A percentile compares a stretch with the other conserved stretches of the same genome.
phyloP scores from a whole-genome alignment of 2,113 vertebrate species.

The Nipponia nippon region DNA sequence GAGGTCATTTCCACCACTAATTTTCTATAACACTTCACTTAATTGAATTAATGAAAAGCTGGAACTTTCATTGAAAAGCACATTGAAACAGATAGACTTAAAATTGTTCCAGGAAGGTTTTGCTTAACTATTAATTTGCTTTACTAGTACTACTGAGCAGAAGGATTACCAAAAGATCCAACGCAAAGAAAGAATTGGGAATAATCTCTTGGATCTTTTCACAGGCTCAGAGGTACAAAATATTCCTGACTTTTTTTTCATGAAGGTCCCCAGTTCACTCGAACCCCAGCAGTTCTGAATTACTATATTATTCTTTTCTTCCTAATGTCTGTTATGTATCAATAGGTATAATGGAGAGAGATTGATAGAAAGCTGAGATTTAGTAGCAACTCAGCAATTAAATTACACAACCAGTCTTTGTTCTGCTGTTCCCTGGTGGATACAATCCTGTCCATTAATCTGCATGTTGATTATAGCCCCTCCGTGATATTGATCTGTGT shows the following conservation, averaged over 20 bases:
- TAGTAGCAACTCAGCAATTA: slow-evolving; percentile 77
- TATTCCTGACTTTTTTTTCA: slow-evolving; percentile 36
- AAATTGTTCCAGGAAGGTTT: slow-evolving; percentile 34
- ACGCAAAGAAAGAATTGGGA: slow-evolving; percentile 35
- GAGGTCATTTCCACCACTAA: slow-evolving; percentile 41
- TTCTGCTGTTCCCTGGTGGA: slow-evolving; percentile 68
- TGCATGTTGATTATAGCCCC: slow-evolving; percentile 75
- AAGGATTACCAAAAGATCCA: slow-evolving; percentile 13
- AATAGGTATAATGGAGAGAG: slow-evolving; percentile 66
- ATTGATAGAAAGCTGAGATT: slow-evolving; percentile 75
- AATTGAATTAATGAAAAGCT: slow-evolving; percentile 51
- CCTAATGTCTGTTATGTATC: slow-evolving; percentile 70
- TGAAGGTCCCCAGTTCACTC: slow-evolving; percentile 27
- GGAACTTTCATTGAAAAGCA: slow-evolving; percentile 41
- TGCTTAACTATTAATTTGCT: slow-evolving; percentile 42
- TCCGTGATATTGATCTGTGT: slow-evolving; percentile 70
- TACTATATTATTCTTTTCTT: slow-evolving; percentile 69
- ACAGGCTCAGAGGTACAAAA: slow-evolving; percentile 12
- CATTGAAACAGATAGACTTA: slow-evolving; percentile 12
- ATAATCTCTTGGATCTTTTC: slow-evolving; percentile 27
- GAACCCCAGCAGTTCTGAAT: slow-evolving; percentile 61
- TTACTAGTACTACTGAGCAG: slow-evolving; percentile 36
- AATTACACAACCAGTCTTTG: slow-evolving; percentile 76
- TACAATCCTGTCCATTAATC: slow-evolving; percentile 75
- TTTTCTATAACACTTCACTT: slow-evolving; percentile 34